phyloP scores from a whole-genome alignment of 2,888 invertebrate species.

The Lamellibrachia satsuma region DNA sequence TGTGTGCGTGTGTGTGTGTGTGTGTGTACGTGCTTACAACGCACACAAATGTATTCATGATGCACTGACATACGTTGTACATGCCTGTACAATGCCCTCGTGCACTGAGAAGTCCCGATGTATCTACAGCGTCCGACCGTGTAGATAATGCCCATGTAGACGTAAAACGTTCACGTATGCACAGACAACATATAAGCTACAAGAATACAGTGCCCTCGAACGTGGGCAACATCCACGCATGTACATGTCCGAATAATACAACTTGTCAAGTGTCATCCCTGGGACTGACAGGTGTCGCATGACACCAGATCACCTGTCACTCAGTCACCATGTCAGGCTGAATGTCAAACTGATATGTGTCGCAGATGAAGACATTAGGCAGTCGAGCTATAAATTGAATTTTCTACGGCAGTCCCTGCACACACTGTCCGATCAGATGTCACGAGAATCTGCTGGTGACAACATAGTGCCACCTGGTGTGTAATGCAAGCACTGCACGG shows the following conservation, averaged over 20 bases:
- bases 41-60: neutral
- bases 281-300: conserved; percentile 17
- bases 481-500: conserved; percentile 5
- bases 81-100: neutral
- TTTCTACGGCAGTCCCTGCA: neutral
- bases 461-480: neutral
- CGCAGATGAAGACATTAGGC: neutral
- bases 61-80: neutral
- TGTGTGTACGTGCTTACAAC: too few species aligned
- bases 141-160: too few species aligned
- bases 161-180: neutral
- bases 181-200: neutral
- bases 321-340: neutral
- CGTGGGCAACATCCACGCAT: neutral
- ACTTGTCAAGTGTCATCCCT: conserved; percentile 12
- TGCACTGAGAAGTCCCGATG: neutral
- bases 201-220: neutral
- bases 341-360: conserved; percentile 6
- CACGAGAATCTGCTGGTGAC: neutral
- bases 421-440: neutral
- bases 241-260: neutral
- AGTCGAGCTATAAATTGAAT: neutral
- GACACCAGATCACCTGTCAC: neutral
- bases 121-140: neutral
- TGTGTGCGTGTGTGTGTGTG: neutral